Base-by-base conservation (phyloP, 2,888 invertebrate species). In the Baccha elongata region DNA sequence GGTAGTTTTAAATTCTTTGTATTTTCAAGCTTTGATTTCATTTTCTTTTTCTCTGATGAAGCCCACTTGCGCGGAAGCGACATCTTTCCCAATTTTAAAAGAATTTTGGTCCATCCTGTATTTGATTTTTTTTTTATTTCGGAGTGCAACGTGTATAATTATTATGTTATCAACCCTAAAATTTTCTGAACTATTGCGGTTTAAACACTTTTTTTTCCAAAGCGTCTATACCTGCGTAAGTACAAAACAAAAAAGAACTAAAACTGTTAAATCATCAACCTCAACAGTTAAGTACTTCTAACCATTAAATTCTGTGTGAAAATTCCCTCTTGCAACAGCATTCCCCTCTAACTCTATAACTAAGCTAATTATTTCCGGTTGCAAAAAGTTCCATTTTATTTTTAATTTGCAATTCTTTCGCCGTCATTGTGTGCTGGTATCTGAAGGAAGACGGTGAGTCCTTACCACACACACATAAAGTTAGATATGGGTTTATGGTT, bases 331-430 rank as follows among this genome's bases (percentile, higher is more conserved):
- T 10, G 19, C 19, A 3, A 17, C 17, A 44, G 6, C 2, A 3
- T 17, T 44, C 15, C 15, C 17, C 6, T 42, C 8, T 17, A n/a
- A n/a, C 23, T 8, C 29, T 3, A 19, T 55, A 64, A 46, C 76
- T 55, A 48, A 69, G 76, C 71, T 78, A 78, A 78, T 78, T 78
- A 78, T 50, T 69, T 78, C 76, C 64, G 46, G 55, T 50, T 65
- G 50, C 48, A 42, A 58, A 58, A 62, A 78, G 76, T 58, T 58
- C 10, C 46, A 21, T 23, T 46, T 46, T 71, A 58, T 58, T 64
- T 78, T 71, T 40, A 68, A 69, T 19, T 42, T 21, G 37, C 44
- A 64, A 35, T 64, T 37, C 64, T 10, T 62, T 62, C 60, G 5
- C 26, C 42, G 15, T 62, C 40, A 32, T 29, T n/a, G 19, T 35